These are phyloP conservation scores for Dendroctonus ponderosae DNA, from an alignment of 1,140 invertebrate genomes.

Conservation along the genomic window DNA sequence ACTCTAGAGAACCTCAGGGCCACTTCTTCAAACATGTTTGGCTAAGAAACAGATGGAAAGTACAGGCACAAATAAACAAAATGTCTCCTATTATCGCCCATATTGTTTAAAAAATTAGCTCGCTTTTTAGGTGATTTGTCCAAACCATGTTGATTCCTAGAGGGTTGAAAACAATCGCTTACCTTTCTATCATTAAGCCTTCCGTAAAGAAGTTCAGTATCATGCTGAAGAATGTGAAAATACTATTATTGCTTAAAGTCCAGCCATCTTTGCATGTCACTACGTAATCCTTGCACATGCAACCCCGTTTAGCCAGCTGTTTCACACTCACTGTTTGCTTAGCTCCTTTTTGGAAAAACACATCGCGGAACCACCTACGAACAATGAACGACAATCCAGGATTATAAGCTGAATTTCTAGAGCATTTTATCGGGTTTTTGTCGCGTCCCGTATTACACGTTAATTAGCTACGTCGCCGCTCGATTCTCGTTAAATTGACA, in stretches of 20 bases:
- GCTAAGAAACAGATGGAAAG: not conserved
- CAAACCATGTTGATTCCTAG: no score
- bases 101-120: constrained; percentile 5
- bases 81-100: not conserved
- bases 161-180: no score
- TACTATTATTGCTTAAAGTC: constrained; percentile 44
- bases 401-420: no score
- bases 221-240: constrained; percentile 50
- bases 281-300: constrained; percentile 41
- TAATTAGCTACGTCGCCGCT: no score
- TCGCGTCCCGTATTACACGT: no score
- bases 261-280: constrained; percentile 47
- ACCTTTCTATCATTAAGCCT: constrained; percentile 45
- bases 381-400: no score
- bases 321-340: not conserved
- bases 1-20: no score
- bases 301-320: constrained; percentile 23
- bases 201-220: constrained; percentile 44
- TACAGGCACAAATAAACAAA: not conserved
- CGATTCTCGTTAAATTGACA: no score
- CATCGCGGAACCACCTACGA: not conserved
- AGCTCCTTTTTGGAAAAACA: not conserved
- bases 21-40: no score
- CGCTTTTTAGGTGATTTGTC: no score
- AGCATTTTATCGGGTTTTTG: no score